A percentile compares a stretch with the other conserved stretches of the same genome.
Conservation (phyloP, 2,888 invertebrate genomes). For the Philereme transversata region DNA sequence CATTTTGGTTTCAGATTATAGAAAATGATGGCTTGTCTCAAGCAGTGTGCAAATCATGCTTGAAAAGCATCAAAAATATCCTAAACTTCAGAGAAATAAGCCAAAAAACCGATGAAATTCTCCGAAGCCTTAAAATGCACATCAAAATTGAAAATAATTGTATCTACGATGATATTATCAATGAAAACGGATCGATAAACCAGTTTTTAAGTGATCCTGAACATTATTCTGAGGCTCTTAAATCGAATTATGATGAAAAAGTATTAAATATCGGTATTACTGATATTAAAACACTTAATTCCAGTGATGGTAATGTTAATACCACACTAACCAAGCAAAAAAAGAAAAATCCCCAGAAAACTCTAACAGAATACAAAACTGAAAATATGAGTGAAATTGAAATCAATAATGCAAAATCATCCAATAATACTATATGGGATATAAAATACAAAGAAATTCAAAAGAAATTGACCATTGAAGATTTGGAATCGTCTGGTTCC, state of each 20-base stretch:
- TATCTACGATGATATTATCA: slow-evolving; percentile 2
- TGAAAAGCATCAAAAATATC: slow-evolving; percentile 26
- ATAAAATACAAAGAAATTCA: too few species aligned
- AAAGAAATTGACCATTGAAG: slow-evolving; percentile 1
- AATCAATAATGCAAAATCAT: too few species aligned
- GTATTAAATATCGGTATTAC: too few species aligned
- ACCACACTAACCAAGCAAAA: too few species aligned
- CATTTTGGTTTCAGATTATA: slow-evolving; percentile 36
- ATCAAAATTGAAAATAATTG: slow-evolving; percentile 4
- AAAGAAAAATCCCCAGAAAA: too few species aligned
- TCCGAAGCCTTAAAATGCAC: not conserved
- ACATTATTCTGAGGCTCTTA: not conserved
- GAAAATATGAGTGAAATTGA: too few species aligned
- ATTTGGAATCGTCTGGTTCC: slow-evolving; percentile 4
- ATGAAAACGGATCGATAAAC: not conserved
- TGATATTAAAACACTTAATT: too few species aligned
- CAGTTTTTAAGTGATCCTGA: not conserved
- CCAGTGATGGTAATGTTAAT: too few species aligned
- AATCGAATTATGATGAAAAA: not conserved
- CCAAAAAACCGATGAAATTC: slow-evolving; percentile 33
- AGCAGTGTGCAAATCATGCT: slow-evolving; percentile 37
- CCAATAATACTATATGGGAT: too few species aligned
- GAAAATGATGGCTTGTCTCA: slow-evolving; percentile 41
- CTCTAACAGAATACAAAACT: too few species aligned
- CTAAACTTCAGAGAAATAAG: slow-evolving; percentile 36